Percentiles rank a stretch among this genome's conserved stretches.
phyloP scores from a whole-genome alignment of 2,888 invertebrate genomes.

The Orthosia gracilis region DNA sequence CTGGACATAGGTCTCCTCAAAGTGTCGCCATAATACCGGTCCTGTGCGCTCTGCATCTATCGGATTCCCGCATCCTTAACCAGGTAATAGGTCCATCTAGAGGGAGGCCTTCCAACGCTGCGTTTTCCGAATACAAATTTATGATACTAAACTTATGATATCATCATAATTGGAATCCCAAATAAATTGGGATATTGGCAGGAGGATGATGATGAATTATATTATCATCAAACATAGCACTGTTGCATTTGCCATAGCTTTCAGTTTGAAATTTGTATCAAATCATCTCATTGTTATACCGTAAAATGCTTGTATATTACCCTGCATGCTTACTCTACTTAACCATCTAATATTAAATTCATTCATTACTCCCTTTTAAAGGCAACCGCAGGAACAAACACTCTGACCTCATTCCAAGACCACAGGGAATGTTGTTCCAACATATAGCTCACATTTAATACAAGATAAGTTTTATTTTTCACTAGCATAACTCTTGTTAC shows the following conservation, averaged over 20 bases:
- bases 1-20: no score
- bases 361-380: slow-evolving; percentile 33
- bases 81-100: no score
- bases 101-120: no score
- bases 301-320: not conserved
- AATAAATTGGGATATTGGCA: not conserved
- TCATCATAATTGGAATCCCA: not conserved
- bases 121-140: no score
- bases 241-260: not conserved
- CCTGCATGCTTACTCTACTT: not conserved
- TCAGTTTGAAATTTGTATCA: not conserved
- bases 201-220: no score
- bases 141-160: not conserved
- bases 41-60: no score
- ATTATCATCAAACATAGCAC: no score
- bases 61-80: no score
- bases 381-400: slow-evolving; percentile 15
- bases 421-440: slow-evolving; percentile 11
- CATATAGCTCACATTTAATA: slow-evolving; percentile 26
- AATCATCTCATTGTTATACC: not conserved
- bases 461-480: slow-evolving; percentile 36
- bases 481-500: slow-evolving; percentile 31
- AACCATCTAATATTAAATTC: slow-evolving; percentile 9
- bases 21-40: no score
- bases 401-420: slow-evolving; percentile 35